Evolutionary conservation across 2,888 invertebrate species (phyloP), one percentile per base, ranked within the genome.

Genomic region (Altica lythri): DNA sequence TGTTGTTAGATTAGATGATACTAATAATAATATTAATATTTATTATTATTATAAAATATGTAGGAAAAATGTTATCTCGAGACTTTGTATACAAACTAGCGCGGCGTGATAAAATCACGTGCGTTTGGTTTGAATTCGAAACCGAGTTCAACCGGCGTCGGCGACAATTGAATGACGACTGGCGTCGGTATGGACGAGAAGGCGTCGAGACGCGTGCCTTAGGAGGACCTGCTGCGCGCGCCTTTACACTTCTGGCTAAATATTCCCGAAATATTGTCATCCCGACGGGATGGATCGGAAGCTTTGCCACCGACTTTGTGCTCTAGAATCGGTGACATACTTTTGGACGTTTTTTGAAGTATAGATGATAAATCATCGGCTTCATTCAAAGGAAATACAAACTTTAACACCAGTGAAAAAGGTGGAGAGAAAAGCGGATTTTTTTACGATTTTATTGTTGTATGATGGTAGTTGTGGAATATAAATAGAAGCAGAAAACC

Each of bases 151-250:
- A 72, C 73, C 72, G 72, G 66, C 67, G 68, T 58, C 64, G 62
- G 64, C 63, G 67, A 67, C 71, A 71, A 64, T 53, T 61, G 60
- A 66, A 68, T 68, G 71, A 68, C 71, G 72, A 75, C 75, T 75
- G 72, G 69, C 71, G 68, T 68, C 68, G 65, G 63, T 63, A 62
- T 65, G 64, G 66, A 62, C 63, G 72, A 72, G 73, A 72, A 74
- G 75, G 72, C 74, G 71, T 70, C 72, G 70, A 68, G 74, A 75
- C 76, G 75, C 74, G 76, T 73, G 77, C 76, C 77, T 77, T 72
- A 73, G 72, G 71, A 74, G 64, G 61, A 58, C 60, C 59, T 42
- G 63, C 78, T 78, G 81, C 80, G 80, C 79, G 80, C 81, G 80
- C 79, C 76, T 77, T 73, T 77, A 77, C 75, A 78, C 77, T 78